Percentiles rank a stretch among this genome's conserved stretches.
Conservation (phyloP, 2,797 vertebrate genomes). For the Danionella dracula region DNA sequence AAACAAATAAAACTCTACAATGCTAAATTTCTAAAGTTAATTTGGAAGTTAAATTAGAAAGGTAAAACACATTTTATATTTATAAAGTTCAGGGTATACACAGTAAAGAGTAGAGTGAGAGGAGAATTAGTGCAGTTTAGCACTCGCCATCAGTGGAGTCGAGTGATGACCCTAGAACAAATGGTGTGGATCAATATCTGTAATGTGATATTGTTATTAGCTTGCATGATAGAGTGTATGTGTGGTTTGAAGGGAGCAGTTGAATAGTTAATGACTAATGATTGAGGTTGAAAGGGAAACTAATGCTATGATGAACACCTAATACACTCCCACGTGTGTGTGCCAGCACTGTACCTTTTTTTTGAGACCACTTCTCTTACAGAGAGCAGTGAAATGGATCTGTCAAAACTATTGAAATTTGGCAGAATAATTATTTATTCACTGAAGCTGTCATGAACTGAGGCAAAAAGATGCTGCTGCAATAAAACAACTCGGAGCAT, state of each 20-base stretch:
- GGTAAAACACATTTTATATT: too few species aligned
- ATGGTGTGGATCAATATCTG: slow-evolving; percentile 45
- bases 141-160: slow-evolving; percentile 22
- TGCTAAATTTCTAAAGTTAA: too few species aligned
- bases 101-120: background rate
- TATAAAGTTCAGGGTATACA: too few species aligned
- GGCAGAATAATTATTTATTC: too few species aligned
- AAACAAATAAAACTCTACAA: too few species aligned
- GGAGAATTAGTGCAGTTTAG: slow-evolving; percentile 21
- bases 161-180: slow-evolving; percentile 27
- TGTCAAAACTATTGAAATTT: too few species aligned
- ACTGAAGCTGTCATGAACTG: too few species aligned
- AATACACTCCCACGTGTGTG: slow-evolving; percentile 5
- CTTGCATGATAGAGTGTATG: background rate
- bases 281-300: slow-evolving; percentile 1
- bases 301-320: slow-evolving; percentile 18
- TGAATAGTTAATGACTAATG: slow-evolving; percentile 32
- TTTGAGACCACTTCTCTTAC: too few species aligned
- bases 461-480: too few species aligned
- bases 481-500: background rate
- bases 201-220: slow-evolving; percentile 49
- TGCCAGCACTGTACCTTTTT: background rate
- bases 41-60: too few species aligned
- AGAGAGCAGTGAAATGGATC: too few species aligned
- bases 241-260: slow-evolving; percentile 22